Conservation (phyloP, 2,113 vertebrate species). For the Microcebus ravelobensis region DNA sequence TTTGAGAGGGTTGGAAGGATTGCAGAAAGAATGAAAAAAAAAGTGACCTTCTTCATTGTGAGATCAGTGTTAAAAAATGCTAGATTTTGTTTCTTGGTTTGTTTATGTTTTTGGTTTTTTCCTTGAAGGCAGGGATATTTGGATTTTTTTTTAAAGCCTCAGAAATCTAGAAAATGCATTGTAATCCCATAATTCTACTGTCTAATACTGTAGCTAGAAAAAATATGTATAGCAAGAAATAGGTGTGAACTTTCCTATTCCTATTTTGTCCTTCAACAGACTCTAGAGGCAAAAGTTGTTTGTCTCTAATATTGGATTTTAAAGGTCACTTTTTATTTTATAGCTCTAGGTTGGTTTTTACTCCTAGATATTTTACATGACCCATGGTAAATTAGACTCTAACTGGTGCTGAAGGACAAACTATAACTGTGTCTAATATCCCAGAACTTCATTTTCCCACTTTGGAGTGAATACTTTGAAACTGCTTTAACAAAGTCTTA, state of each 20-base stretch:
- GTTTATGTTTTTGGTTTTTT: neutral
- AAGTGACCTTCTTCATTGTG: neutral
- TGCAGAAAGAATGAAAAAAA: neutral
- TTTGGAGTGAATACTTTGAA: slow-evolving; percentile 29
- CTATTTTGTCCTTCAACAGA: slow-evolving; percentile 68
- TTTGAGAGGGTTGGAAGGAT: neutral
- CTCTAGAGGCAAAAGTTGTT: slow-evolving; percentile 68
- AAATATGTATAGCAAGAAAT: neutral
- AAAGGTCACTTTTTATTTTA: slow-evolving; percentile 79
- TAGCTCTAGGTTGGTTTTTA: slow-evolving; percentile 69
- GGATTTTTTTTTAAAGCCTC: neutral
- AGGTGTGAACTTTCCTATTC: slow-evolving; percentile 35
- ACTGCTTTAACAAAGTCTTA: neutral
- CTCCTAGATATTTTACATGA: slow-evolving; percentile 73
- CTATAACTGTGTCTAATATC: slow-evolving; percentile 57
- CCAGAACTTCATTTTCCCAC: slow-evolving; percentile 50
- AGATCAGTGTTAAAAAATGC: neutral
- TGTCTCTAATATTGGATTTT: slow-evolving; percentile 74
- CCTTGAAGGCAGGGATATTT: neutral
- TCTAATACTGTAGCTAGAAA: neutral
- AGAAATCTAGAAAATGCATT: neutral
- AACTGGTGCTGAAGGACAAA: slow-evolving; percentile 75
- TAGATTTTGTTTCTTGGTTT: neutral
- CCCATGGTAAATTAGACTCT: slow-evolving; percentile 74
- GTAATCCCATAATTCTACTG: neutral